These are phyloP conservation scores for Gavialis gangeticus DNA, from an alignment of 2,113 vertebrate genomes.

Conservation along the genomic window DNA sequence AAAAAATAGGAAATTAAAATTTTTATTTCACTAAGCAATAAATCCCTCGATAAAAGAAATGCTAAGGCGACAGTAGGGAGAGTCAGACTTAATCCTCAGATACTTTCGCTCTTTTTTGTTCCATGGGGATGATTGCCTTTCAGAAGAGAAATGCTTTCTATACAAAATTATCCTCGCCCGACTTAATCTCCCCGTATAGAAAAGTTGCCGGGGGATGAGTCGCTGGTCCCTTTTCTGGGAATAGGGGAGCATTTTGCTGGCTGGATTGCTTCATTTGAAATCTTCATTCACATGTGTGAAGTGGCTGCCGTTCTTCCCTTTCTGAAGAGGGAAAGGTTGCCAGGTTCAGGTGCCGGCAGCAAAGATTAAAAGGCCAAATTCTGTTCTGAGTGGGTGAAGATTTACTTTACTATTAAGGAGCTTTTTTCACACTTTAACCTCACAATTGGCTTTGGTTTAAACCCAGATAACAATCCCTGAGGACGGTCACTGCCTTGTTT, in stretches of 20 bases:
- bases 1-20: not conserved
- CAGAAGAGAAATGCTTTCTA: rapidly evolving
- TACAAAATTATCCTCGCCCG: not conserved
- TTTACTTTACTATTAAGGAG: not conserved
- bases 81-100: not conserved
- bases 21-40: not conserved
- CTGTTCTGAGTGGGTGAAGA: not conserved
- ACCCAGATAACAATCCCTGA: not conserved
- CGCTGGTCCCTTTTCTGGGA: rapidly evolving
- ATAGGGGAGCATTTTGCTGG: not conserved
- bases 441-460: not conserved
- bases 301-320: not conserved
- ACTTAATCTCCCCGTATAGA: not conserved
- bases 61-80: not conserved
- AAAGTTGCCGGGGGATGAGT: not conserved
- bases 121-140: rapidly evolving
- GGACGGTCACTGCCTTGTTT: not conserved
- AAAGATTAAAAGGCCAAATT: not conserved
- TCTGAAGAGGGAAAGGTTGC: not conserved
- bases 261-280: not conserved
- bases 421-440: not conserved
- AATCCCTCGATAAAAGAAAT: not conserved
- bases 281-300: not conserved
- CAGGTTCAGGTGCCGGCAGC: not conserved
- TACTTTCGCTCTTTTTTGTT: rapidly evolving